phyloP scores from a whole-genome alignment of 2,888 invertebrate species.

The Petrolisthes manimaculis region DNA sequence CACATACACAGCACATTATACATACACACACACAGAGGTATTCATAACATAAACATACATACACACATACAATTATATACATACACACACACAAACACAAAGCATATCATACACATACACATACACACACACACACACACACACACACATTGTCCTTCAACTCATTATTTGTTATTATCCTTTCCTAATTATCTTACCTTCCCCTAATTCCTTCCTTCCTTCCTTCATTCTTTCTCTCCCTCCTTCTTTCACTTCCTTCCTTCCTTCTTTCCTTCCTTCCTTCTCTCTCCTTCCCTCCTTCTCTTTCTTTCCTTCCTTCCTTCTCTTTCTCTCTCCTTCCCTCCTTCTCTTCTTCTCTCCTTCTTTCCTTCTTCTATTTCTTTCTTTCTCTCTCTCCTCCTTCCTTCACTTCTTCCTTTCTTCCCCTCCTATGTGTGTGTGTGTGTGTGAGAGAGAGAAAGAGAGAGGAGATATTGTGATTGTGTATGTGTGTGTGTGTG shows the following conservation, averaged over 20 bases:
- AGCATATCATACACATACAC: too few species aligned
- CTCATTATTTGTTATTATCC: background rate
- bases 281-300: too few species aligned
- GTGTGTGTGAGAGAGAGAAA: background rate
- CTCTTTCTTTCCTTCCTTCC: background rate
- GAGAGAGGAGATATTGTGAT: background rate
- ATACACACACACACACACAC: too few species aligned
- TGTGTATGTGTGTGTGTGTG: too few species aligned
- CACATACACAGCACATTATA: too few species aligned
- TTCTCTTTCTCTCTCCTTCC: background rate
- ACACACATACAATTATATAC: too few species aligned
- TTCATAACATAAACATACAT: too few species aligned
- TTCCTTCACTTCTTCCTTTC: constrained; percentile 7
- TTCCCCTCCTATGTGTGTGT: background rate
- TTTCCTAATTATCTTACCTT: background rate
- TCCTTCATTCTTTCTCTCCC: too few species aligned
- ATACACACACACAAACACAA: too few species aligned
- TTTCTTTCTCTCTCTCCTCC: constrained; percentile 27
- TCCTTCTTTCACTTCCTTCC: too few species aligned
- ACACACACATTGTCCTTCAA: too few species aligned
- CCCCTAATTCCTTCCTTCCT: background rate
- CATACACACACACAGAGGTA: too few species aligned
- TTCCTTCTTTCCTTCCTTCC: background rate
- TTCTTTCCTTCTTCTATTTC: constrained; percentile 8
- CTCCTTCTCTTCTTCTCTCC: background rate